Evolutionary conservation across 2,888 invertebrate species (phyloP), one percentile per base, ranked within the genome.

Genomic region (Diachrysia chrysitis): DNA sequence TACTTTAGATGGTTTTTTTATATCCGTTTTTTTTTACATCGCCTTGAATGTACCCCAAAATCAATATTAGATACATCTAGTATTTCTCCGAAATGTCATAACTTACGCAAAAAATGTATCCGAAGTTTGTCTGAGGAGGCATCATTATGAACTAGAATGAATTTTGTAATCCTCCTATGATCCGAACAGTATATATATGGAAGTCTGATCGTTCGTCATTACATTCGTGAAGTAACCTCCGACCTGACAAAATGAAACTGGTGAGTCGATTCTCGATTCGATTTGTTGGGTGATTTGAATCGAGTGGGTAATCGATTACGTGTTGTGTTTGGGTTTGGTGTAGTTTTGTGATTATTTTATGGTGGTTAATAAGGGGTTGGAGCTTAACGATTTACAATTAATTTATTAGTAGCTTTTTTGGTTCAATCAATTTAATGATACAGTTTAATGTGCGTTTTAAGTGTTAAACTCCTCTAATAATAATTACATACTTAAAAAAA

Each of bases 201-300:
- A 74, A 83, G 85, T 82, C 83, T 79, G 74, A 65, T 73, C 71
- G 77, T 79, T 63, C 67, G 81, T 83, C 76, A 82, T 66, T 88
- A 90, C 94, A 95, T 89, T 93, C 89, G 89, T 86, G 84, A 79
- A 73, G 85, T 92, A 87, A 92, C 90, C 93, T 93, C 86, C 93
- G 91, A 91, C 91, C 91, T 76, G 82, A 78, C 76, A 82, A 77
- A 80, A 94, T 94, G 94, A 91, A 94, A 78, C 90, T 94, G 93
- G 94, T 94, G 85, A 94, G 94, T 92, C 68, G 69, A 72, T 71
- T 71, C 71, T 82, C 74, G 71, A 71, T 76, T 71, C 68, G 69
- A 73, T 73, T 51, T 42, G 63, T 58, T 73, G 71, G 53, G 21
- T 25, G 61, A 63, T 56, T 65, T 69, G 62, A 59, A 72, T 73